phyloP scores from a whole-genome alignment of 2,888 invertebrate species.

The Phrixothrix hirtus region DNA sequence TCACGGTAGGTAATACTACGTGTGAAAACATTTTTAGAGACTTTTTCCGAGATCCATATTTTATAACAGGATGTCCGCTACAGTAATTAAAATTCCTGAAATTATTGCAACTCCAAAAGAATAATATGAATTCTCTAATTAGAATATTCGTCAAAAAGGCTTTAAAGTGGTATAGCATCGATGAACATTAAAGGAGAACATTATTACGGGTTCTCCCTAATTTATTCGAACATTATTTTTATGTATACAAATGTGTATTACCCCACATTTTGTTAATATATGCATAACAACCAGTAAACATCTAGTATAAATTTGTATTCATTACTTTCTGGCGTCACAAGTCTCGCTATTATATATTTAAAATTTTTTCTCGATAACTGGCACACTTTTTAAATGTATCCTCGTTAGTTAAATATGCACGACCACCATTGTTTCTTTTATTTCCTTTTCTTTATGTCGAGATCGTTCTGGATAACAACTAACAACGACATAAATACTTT shows the following conservation, averaged over 20 bases:
- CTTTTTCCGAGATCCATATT: slow-evolving; percentile 29
- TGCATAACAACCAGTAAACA: slow-evolving; percentile 27
- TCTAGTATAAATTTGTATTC: slow-evolving; percentile 30
- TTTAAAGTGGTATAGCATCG: slow-evolving; percentile 4
- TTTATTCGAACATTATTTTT: slow-evolving; percentile 23
- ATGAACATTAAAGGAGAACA: slow-evolving; percentile 13
- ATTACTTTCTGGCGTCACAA: slow-evolving; percentile 26
- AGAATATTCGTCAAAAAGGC: slow-evolving; percentile 20
- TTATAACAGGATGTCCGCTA: slow-evolving; percentile 35
- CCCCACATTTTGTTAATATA: slow-evolving; percentile 25
- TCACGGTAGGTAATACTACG: slow-evolving; percentile 24
- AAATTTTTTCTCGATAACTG: slow-evolving; percentile 27
- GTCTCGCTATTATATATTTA: slow-evolving; percentile 27
- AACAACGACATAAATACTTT: slow-evolving; percentile 24
- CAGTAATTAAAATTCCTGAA: slow-evolving; percentile 30
- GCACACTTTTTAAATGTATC: slow-evolving; percentile 29
- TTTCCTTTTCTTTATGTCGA: slow-evolving; percentile 28
- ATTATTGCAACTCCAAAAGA: slow-evolving; percentile 20
- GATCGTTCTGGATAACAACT: slow-evolving; percentile 26
- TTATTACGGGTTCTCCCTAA: slow-evolving; percentile 11
- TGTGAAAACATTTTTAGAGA: slow-evolving; percentile 30
- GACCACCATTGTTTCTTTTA: slow-evolving; percentile 30
- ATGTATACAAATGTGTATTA: slow-evolving; percentile 19
- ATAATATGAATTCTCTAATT: slow-evolving; percentile 20
- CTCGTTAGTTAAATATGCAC: slow-evolving; percentile 30